phyloP scores from a whole-genome alignment of 1,140 invertebrate species.

The Conus betulinus region DNA sequence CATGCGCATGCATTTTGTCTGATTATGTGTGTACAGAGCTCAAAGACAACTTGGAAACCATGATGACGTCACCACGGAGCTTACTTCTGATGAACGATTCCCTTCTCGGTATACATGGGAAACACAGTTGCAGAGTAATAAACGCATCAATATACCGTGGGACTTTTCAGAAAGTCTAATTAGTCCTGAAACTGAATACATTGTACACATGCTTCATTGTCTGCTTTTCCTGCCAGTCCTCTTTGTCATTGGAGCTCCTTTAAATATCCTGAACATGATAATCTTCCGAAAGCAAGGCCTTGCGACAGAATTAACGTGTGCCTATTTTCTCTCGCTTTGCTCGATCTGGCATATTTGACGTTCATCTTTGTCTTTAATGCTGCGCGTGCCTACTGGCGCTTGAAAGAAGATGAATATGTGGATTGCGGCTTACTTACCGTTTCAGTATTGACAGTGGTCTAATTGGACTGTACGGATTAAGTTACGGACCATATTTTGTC shows the following conservation, averaged over 20 bases:
- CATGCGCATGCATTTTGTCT: too few relatives aligned
- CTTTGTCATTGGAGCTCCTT: neutral
- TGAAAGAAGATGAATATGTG: neutral
- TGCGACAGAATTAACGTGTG: constrained; percentile 14
- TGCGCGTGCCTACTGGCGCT: neutral
- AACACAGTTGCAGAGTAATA: neutral
- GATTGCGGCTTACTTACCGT: neutral
- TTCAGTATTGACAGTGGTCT: neutral
- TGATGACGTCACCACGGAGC: too few relatives aligned
- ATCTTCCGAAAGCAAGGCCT: constrained; percentile 7
- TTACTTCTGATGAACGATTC: too few relatives aligned
- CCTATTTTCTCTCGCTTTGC: neutral
- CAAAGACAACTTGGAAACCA: too few relatives aligned
- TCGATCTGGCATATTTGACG: neutral
- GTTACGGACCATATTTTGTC: neutral
- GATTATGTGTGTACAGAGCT: too few relatives aligned
- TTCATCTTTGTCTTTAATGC: neutral
- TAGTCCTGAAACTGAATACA: neutral
- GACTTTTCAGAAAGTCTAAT: neutral
- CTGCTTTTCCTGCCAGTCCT: neutral
- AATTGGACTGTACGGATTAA: neutral
- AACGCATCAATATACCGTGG: neutral
- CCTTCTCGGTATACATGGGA: too few relatives aligned
- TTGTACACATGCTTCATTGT: neutral
- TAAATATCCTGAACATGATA: constrained; percentile 1